Conservation (phyloP, 2,113 vertebrate species). For the Melanostigma gelatinosum region DNA sequence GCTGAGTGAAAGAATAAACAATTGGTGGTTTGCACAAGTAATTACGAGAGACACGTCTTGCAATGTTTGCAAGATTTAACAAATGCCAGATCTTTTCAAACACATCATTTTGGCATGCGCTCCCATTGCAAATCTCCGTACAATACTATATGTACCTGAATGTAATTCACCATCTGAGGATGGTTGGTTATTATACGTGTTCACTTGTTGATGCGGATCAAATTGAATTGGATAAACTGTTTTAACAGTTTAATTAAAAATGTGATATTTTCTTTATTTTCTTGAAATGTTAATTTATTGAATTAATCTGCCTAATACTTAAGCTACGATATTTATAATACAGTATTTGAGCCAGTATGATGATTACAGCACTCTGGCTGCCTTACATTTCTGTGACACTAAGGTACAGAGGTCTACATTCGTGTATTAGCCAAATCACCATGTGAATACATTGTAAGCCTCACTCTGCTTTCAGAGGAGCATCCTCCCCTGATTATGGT, state of each 20-base stretch:
- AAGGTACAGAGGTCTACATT: background rate
- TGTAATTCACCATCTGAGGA: background rate
- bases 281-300: background rate
- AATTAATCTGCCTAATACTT: background rate
- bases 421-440: conserved; percentile 8
- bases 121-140: background rate
- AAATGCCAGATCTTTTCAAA: background rate
- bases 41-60: background rate
- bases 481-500: background rate
- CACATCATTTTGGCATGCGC: background rate
- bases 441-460: conserved; percentile 7
- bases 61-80: conserved; percentile 1
- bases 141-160: background rate
- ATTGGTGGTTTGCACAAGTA: conserved; percentile 1
- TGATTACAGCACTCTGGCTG: background rate
- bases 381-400: conserved; percentile 6
- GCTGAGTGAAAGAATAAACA: conserved; percentile 9
- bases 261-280: background rate
- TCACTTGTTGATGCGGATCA: background rate
- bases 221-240: background rate
- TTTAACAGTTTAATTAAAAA: background rate
- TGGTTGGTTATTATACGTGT: background rate
- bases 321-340: background rate
- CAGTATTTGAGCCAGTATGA: background rate
- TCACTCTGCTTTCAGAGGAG: background rate